A percentile compares a stretch with the other conserved stretches of the same genome.
These are phyloP conservation scores for Cepaea nemoralis DNA, from an alignment of 1,140 invertebrate species.

Conservation along the genomic window DNA sequence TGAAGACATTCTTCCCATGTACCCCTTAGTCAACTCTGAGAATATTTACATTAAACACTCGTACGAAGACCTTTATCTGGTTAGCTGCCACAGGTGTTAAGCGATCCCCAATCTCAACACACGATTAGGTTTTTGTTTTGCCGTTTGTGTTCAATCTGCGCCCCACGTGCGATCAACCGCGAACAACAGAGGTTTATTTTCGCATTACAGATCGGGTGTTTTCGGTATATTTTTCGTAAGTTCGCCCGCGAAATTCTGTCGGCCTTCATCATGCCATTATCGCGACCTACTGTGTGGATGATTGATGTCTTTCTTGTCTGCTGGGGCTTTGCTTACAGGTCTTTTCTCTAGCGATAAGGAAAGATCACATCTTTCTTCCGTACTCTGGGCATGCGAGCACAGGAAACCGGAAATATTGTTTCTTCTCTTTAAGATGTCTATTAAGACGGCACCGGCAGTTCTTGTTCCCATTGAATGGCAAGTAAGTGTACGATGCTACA, in stretches of 20 bases:
- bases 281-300: neutral
- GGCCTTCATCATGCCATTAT: neutral
- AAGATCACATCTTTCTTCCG: neutral
- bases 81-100: neutral
- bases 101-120: conserved; percentile 2
- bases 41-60: neutral
- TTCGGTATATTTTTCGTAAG: conserved; percentile 1
- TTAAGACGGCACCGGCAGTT: too few species aligned
- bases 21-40: neutral
- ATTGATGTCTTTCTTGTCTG: neutral
- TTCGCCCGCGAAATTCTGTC: neutral
- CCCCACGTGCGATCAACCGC: neutral
- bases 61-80: neutral
- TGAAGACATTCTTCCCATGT: neutral
- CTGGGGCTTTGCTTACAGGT: neutral
- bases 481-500: too few species aligned
- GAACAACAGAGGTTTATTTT: conserved; percentile 7
- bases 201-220: neutral
- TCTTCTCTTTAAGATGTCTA: too few species aligned
- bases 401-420: too few species aligned
- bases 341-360: neutral
- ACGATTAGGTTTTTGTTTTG: neutral
- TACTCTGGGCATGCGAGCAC: too few species aligned
- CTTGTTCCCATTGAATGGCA: too few species aligned
- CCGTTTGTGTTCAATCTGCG: conserved; percentile 5